These are phyloP conservation scores for Trachymyrmex cornetzi DNA, from an alignment of 1,140 invertebrate species.

Conservation along the genomic window DNA sequence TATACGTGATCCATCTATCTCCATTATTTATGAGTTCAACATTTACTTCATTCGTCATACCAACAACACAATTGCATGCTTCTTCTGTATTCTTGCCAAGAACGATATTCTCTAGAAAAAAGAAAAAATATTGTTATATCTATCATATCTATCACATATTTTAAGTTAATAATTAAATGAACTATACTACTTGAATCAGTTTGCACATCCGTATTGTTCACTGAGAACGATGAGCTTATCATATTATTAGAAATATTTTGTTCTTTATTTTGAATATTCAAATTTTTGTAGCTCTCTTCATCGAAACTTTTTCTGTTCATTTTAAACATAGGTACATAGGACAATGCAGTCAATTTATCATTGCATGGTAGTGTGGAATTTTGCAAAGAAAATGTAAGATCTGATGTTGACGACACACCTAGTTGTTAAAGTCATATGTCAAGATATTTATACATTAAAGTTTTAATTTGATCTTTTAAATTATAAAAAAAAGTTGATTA, in stretches of 20 bases:
- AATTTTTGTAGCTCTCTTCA: conserved; percentile 35
- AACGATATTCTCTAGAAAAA: conserved; percentile 54
- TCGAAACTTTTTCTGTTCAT: not conserved
- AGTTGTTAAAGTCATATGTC: not conserved
- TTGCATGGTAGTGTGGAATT: conserved; percentile 22
- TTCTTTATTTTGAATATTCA: conserved; percentile 37
- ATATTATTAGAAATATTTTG: conserved; percentile 46
- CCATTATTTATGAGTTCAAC: conserved; percentile 82
- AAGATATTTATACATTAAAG: not conserved
- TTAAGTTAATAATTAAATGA: not conserved
- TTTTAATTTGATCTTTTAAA: not conserved
- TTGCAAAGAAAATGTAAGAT: conserved; percentile 38
- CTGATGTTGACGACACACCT: conserved; percentile 5
- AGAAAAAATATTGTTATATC: conserved; percentile 4
- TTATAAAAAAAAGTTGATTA: not conserved
- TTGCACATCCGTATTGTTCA: conserved; percentile 10
- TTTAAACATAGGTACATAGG: not conserved
- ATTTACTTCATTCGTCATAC: conserved; percentile 76
- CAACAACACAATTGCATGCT: conserved; percentile 80
- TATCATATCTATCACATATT: not conserved
- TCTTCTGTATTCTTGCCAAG: conserved; percentile 79
- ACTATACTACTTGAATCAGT: conserved; percentile 49
- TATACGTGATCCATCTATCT: conserved; percentile 82
- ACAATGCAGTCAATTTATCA: not conserved
- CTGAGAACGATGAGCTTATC: not conserved